A percentile compares a stretch with the other conserved stretches of the same genome.
Conservation (phyloP, 1,140 invertebrate genomes). For the Orchestia grillus region DNA sequence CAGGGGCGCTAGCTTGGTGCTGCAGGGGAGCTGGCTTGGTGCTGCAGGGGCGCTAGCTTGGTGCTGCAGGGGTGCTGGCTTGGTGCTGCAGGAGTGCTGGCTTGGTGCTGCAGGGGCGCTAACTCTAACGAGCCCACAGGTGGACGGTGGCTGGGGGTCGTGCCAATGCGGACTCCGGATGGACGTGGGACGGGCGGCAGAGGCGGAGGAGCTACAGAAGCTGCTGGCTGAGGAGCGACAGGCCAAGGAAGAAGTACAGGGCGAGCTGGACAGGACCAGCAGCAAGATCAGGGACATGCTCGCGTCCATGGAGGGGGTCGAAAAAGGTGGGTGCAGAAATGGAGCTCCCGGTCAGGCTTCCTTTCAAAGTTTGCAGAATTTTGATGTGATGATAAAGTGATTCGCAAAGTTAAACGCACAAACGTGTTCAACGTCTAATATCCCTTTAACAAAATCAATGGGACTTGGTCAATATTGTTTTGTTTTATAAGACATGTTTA, state of each 20-base stretch:
- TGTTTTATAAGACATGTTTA: too few relatives aligned
- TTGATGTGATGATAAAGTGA: not conserved
- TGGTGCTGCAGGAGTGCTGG: too few relatives aligned
- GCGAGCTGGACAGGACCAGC: constrained; percentile 81
- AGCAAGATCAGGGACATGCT: constrained; percentile 81
- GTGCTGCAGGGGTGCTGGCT: too few relatives aligned
- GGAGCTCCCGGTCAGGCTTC: not conserved
- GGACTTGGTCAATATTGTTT: too few relatives aligned
- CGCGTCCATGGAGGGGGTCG: constrained; percentile 70
- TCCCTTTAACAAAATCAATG: too few relatives aligned
- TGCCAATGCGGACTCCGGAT: constrained; percentile 60
- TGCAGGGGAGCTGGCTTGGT: too few relatives aligned
- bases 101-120: not conserved
- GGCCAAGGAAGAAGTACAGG: constrained; percentile 79
- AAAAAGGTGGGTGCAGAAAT: constrained; percentile 62
- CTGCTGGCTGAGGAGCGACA: constrained; percentile 77
- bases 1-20: too few relatives aligned
- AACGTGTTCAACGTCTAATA: not conserved
- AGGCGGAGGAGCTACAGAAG: constrained; percentile 64
- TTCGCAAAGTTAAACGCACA: not conserved
- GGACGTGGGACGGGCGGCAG: constrained; percentile 62
- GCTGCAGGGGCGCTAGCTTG: too few relatives aligned
- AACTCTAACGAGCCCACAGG: constrained; percentile 17
- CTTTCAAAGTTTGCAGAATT: not conserved
- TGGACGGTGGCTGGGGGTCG: constrained; percentile 61